These are phyloP conservation scores for Excalfactoria chinensis DNA, from an alignment of 2,113 vertebrate species.

Conservation along the genomic window DNA sequence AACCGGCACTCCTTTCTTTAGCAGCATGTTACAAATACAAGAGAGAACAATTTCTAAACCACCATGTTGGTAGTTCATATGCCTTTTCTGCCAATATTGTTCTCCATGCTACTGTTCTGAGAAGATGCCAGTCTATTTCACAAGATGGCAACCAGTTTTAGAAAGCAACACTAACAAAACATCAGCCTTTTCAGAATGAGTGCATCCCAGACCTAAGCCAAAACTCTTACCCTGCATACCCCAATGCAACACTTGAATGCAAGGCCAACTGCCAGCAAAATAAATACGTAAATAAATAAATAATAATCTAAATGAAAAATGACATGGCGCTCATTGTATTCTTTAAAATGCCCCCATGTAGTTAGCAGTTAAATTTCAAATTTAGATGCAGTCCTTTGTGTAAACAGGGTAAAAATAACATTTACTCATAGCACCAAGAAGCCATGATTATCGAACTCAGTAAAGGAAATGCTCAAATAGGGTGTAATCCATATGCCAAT, in stretches of 20 bases:
- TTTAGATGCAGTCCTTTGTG: neutral
- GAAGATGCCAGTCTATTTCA: neutral
- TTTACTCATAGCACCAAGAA: neutral
- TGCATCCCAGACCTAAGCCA: neutral
- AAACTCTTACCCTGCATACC: neutral
- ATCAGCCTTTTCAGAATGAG: neutral
- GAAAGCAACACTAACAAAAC: neutral
- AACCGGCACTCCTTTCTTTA: neutral
- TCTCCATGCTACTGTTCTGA: neutral
- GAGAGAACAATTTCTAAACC: neutral
- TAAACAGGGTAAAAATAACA: constrained; percentile 19
- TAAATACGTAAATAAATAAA: no score
- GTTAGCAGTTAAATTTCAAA: neutral
- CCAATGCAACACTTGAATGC: neutral
- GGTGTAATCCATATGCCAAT: neutral
- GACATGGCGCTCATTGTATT: neutral
- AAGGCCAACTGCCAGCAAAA: neutral
- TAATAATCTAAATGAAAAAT: neutral
- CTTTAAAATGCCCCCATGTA: neutral
- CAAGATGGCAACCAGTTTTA: neutral
- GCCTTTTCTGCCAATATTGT: neutral
- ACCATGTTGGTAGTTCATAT: neutral
- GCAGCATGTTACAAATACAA: neutral
- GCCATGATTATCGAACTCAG: neutral
- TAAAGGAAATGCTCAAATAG: neutral